Evolutionary conservation across 1,140 invertebrate genomes (phyloP).

Genomic region (Nilaparvata lugens): DNA sequence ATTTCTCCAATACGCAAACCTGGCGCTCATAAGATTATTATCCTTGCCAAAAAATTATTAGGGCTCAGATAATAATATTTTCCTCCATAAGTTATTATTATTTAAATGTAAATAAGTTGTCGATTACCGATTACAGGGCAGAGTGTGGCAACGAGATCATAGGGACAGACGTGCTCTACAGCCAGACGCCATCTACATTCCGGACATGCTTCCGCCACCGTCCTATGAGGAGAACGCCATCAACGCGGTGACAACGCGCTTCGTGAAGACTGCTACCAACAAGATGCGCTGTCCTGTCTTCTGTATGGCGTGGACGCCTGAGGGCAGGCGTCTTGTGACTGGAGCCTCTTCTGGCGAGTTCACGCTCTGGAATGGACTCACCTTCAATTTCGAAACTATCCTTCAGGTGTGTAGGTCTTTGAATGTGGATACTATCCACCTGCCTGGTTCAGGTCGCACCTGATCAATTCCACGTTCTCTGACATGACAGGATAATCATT

Average conservation of each 20-base stretch:
- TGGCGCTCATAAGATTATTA: too few species aligned
- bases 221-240: constrained; percentile 89
- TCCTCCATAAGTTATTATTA: constrained; percentile 1
- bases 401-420: constrained; percentile 66
- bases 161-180: constrained; percentile 77
- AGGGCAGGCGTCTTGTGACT: constrained; percentile 93
- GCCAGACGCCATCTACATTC: constrained; percentile 84
- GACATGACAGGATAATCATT: too few species aligned
- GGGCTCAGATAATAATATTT: too few species aligned
- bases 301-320: constrained; percentile 97
- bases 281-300: constrained; percentile 99
- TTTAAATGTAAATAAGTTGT: not conserved
- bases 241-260: constrained; percentile 92
- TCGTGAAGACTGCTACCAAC: constrained; percentile 98
- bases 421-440: too few species aligned
- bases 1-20: too few species aligned
- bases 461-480: too few species aligned
- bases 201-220: constrained; percentile 78
- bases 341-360: constrained; percentile 99
- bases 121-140: constrained; percentile 48
- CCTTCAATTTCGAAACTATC: constrained; percentile 99
- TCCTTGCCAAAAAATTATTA: too few species aligned
- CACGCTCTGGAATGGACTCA: constrained; percentile 98
- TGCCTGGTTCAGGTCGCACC: too few species aligned
- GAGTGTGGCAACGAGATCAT: constrained; percentile 88